These are phyloP conservation scores for Polyommatus icarus DNA, from an alignment of 2,888 invertebrate species.

Conservation along the genomic window DNA sequence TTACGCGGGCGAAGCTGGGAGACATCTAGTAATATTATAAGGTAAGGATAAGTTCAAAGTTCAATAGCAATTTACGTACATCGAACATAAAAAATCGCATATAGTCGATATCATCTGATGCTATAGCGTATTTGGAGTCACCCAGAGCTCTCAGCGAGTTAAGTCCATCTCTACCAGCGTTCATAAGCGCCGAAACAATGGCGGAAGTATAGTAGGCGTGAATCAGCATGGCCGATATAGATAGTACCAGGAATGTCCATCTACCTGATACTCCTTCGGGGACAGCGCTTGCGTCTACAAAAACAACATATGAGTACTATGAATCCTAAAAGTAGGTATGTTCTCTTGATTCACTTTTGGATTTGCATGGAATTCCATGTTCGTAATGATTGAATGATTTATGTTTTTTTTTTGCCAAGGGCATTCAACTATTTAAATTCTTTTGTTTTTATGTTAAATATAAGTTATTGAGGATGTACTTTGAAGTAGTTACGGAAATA, in stretches of 20 bases:
- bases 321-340: too few species aligned
- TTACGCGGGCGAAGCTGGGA: too few species aligned
- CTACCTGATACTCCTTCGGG: conserved; percentile 62
- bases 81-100: conserved; percentile 62
- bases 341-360: too few species aligned
- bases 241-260: conserved; percentile 61
- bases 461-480: too few species aligned
- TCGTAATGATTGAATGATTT: too few species aligned
- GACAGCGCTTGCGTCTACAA: conserved; percentile 63
- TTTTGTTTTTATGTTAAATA: too few species aligned
- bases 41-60: too few species aligned
- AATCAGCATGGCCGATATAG: conserved; percentile 64
- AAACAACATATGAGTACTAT: background rate
- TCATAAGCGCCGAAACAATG: conserved; percentile 67
- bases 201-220: conserved; percentile 72
- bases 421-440: too few species aligned
- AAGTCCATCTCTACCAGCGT: conserved; percentile 58
- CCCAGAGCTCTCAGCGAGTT: conserved; percentile 55
- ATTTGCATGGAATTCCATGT: too few species aligned
- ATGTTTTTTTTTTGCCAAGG: too few species aligned
- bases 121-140: conserved; percentile 64
- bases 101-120: conserved; percentile 62
- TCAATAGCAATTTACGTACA: conserved; percentile 48
- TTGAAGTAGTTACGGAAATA: too few species aligned
- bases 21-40: too few species aligned